A percentile compares a stretch with the other conserved stretches of the same genome.
Conservation (phyloP, 2,888 invertebrate genomes). For the Onthophagus sagittarius region DNA sequence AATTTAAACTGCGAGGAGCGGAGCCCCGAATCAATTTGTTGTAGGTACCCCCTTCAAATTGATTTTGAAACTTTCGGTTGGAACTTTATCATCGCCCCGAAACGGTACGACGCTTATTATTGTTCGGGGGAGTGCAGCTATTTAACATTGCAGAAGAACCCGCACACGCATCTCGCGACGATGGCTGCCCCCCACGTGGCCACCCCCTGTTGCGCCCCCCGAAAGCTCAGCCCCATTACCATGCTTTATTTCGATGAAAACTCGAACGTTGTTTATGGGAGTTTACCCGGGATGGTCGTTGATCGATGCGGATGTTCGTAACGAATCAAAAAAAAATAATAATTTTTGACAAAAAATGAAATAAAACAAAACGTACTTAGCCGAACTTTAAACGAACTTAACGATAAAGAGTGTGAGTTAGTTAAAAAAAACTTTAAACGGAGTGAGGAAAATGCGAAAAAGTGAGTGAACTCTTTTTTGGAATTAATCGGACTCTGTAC, state of each 20-base stretch:
- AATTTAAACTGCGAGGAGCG: slow-evolving; percentile 81
- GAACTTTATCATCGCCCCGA: slow-evolving; percentile 97
- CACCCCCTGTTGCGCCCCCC: slow-evolving; percentile 90
- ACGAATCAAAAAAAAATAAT: slow-evolving; percentile 28
- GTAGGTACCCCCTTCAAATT: slow-evolving; percentile 88
- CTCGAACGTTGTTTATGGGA: slow-evolving; percentile 80
- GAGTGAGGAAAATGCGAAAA: no score
- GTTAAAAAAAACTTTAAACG: no score
- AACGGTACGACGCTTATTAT: slow-evolving; percentile 91
- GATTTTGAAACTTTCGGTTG: slow-evolving; percentile 95
- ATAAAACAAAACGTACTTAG: background rate
- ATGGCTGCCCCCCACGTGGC: slow-evolving; percentile 72
- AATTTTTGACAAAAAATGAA: no score
- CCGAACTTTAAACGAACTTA: no score
- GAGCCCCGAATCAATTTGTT: slow-evolving; percentile 76
- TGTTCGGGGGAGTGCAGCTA: slow-evolving; percentile 93
- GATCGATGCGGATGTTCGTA: slow-evolving; percentile 91
- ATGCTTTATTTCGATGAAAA: slow-evolving; percentile 91
- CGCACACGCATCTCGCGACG: slow-evolving; percentile 84
- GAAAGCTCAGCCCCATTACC: slow-evolving; percentile 81
- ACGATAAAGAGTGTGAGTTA: no score
- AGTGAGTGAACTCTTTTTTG: no score
- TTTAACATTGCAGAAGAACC: slow-evolving; percentile 80
- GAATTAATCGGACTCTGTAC: no score
- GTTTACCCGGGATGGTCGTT: slow-evolving; percentile 91